Base-by-base conservation (phyloP, 2,797 vertebrate species). In the Lemur catta region DNA sequence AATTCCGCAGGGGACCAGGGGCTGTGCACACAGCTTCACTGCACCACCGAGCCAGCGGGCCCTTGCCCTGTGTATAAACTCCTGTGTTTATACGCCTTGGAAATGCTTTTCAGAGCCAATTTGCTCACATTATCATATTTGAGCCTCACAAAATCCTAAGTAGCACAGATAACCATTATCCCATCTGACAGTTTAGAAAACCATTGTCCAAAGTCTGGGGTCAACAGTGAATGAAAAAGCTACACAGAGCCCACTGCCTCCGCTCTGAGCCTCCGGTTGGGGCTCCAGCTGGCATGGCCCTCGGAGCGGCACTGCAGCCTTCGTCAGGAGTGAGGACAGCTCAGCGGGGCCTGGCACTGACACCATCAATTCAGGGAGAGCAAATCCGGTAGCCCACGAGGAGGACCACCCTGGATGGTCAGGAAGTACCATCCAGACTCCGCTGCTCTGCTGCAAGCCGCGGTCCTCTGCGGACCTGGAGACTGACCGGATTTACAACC, bases 291-390 rank as follows among this genome's bases (percentile, higher is more conserved):
- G 2, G 33, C 52, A 0, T 0, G 61, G 90, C 65, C 46, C 10
- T 0, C 2, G 14, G 14, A 48, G 65, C 55, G 10, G 24, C 30
- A 20, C 48, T 17, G 50, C 0, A 24, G n/a, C 7, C 82, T 57
- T 91, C 11, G 11, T 2, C 28, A 33, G 71, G 28, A 43, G 2
- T 20, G 15, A 33, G 12, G 71, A 35, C 35, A 43, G 26, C 48
- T 38, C n/a, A 0, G 0, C 35, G 2, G 18, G 0, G 6, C 52
- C 79, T 2, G 38, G 8, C 24, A 7, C n/a, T 50, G 52, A 22
- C 0, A 0, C 30, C 3, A 2, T 7, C 52, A 20, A 55, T 38
- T 30, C 48, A 28, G 18, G 26, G 26, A 67, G 17, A 72, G 20
- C n/a, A 8, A 48, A 8, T 12, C 59, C 20, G 9, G 4, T 24